Conservation (phyloP, 2,888 invertebrate genomes). For the Cantharis lateralis region DNA sequence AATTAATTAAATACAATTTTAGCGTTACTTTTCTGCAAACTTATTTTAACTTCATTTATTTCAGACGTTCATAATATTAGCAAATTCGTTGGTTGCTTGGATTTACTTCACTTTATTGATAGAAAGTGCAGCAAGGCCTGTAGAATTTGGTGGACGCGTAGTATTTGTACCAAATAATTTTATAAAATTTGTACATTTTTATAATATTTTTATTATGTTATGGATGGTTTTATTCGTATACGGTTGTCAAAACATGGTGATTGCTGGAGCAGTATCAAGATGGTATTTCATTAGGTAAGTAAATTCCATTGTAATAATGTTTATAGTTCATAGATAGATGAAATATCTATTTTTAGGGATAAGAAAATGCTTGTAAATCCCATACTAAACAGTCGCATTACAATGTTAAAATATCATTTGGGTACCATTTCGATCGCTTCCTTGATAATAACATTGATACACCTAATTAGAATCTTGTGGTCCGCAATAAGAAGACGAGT, state of each 20-base stretch:
- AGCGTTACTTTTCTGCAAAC: background rate
- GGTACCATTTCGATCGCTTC: constrained; percentile 81
- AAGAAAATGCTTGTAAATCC: constrained; percentile 56
- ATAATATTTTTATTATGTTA: constrained; percentile 59
- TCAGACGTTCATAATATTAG: constrained; percentile 46
- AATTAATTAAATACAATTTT: background rate
- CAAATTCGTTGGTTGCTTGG: constrained; percentile 58
- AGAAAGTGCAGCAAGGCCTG: constrained; percentile 59
- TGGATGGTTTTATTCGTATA: constrained; percentile 65
- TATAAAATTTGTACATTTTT: constrained; percentile 46
- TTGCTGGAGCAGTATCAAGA: constrained; percentile 62
- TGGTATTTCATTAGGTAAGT: constrained; percentile 66
- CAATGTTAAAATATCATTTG: constrained; percentile 68
- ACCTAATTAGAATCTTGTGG: background rate
- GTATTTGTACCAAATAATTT: constrained; percentile 36
- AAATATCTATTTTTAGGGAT: constrained; percentile 49
- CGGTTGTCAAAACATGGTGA: constrained; percentile 65
- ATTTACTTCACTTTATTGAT: constrained; percentile 64
- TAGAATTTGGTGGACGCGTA: constrained; percentile 52
- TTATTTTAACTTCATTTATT: background rate
- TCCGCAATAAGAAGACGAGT: constrained; percentile 60
- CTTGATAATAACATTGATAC: constrained; percentile 66
- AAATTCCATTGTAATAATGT: background rate
- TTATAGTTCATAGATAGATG: background rate
- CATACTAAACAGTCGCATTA: constrained; percentile 56